Evolutionary conservation across 2,113 vertebrate species (phyloP).

Genomic region (Hypocryptadius cinnamomeus): DNA sequence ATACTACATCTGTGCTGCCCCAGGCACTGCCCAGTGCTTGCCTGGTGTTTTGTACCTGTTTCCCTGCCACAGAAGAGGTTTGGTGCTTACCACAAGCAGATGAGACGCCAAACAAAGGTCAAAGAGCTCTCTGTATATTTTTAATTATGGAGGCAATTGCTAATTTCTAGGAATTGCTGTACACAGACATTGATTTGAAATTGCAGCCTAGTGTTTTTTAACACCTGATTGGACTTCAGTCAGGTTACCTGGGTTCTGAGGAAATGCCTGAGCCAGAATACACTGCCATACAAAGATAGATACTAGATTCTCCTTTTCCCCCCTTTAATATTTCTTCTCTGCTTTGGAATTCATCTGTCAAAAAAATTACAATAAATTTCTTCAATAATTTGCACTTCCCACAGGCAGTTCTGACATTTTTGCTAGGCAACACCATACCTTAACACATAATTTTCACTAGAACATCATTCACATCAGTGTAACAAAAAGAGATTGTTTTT

Average conservation of each 20-base stretch:
- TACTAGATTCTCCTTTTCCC: not conserved
- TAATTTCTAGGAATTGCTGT: not conserved
- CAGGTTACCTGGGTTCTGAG: not conserved
- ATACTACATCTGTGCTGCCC: rapidly evolving
- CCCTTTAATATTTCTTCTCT: not conserved
- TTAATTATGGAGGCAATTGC: not conserved
- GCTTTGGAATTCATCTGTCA: not conserved
- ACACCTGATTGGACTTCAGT: not conserved
- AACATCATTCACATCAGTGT: not conserved
- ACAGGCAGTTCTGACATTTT: not conserved
- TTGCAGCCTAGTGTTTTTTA: not conserved
- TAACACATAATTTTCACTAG: constrained; percentile 18
- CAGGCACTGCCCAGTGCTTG: not conserved
- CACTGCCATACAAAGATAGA: not conserved
- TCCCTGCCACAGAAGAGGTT: not conserved
- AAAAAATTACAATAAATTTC: constrained; percentile 8
- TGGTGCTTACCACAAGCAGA: not conserved
- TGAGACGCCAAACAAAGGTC: not conserved
- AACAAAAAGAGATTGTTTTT: not conserved
- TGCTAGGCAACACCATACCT: not conserved
- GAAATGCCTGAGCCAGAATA: not conserved
- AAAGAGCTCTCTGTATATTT: not conserved
- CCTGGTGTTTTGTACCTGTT: not conserved
- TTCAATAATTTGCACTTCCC: not conserved
- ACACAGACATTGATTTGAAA: not conserved